Evolutionary conservation across 1,140 invertebrate genomes (phyloP).

Genomic region (Atta texana): DNA sequence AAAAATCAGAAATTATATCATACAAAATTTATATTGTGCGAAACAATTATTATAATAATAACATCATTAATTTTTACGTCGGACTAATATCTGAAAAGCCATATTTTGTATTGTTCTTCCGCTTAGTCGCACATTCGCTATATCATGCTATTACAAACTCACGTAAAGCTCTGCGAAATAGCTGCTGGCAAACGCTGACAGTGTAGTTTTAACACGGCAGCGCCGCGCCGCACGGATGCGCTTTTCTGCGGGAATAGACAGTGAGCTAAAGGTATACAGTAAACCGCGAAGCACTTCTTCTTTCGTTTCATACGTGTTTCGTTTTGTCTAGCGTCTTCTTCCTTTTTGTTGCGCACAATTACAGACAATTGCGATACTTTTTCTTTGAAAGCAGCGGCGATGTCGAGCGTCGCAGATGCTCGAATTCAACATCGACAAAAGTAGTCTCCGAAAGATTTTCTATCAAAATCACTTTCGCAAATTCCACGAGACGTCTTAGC

Average conservation of each 20-base stretch:
- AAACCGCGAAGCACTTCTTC: not conserved
- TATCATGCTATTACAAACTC: constrained; percentile 32
- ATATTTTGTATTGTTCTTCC: not conserved
- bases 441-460: constrained; percentile 7
- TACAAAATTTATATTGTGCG: not conserved
- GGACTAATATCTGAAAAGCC: not conserved
- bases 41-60: not conserved
- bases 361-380: constrained; percentile 30
- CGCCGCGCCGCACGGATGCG: not conserved
- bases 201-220: constrained; percentile 1
- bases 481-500: not conserved
- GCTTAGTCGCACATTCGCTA: not conserved
- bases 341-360: not conserved
- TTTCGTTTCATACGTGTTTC: constrained; percentile 27
- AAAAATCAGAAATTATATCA: not conserved
- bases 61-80: not conserved
- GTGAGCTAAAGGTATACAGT: constrained; percentile 17
- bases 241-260: constrained; percentile 32
- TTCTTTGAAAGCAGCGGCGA: not conserved
- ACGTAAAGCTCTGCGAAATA: constrained; percentile 42
- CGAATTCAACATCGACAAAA: not conserved
- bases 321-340: constrained; percentile 9
- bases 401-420: not conserved
- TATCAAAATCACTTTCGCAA: constrained; percentile 37
- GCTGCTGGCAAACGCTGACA: not conserved